Evolutionary conservation across 2,888 invertebrate species (phyloP), one percentile per base, ranked within the genome.

Genomic region (Esperia sulphurella): DNA sequence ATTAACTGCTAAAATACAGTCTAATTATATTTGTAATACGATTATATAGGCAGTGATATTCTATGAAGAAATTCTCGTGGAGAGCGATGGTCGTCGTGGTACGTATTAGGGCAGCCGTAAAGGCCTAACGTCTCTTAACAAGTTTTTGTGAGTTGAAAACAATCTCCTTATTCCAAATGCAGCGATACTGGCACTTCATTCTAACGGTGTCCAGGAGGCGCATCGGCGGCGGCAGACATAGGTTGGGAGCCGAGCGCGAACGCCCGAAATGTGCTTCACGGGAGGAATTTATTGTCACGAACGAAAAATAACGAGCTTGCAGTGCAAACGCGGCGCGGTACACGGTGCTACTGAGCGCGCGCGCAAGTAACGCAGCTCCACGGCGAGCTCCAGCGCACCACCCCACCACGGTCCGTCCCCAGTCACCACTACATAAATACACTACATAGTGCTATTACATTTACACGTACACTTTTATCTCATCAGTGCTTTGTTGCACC

Each of bases 151-250:
- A 96, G 91, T 96, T 96, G 91, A 96, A 94, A 89, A 96, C 95
- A 87, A 96, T 96, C 91, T 96, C 96, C 90, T 95, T 94, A 90
- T 95, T 96, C 96, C 96, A 96, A 91, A 95, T 95, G 93, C 95
- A 95, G 87, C 93, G 94, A 92, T 96, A 96, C 90, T 93, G 93
- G 93, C 93, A 94, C 90, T 89, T 89, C 90, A 90, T 90, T 88
- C 90, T 90, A 90, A 85, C 83, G 81, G 84, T 68, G 83, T 86
- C 87, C 86, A 79, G 72, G 66, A 71, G 72, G 71, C 68, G 77
- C 82, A 83, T 82, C 62, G 75, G 79, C 71, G 79, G 81, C 75
- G 83, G 84, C 82, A 79, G 89, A 83, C 89, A 89, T 89, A 88
- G 59, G 83, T 78, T 79, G 76, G 69, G 68, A 71, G 64, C 71